Conservation (phyloP, 2,888 invertebrate genomes). For the Zelleria hepariella region DNA sequence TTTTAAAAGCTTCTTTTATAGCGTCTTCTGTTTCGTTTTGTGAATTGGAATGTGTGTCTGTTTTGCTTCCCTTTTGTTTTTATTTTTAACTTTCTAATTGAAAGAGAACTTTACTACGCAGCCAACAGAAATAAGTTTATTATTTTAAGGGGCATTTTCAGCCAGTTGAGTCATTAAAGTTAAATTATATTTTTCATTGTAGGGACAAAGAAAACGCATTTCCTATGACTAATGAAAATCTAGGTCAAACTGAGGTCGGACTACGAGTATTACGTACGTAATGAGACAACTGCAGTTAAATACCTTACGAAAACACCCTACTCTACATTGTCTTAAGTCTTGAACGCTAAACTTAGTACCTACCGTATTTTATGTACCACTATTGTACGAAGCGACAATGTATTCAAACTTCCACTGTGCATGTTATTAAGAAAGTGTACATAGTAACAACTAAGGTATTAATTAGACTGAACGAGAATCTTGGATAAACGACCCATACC, state of each 20-base stretch:
- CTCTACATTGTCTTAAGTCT: not conserved
- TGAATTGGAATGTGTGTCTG: not conserved
- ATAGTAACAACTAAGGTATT: not conserved
- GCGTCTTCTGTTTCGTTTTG: constrained; percentile 1
- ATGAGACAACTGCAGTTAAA: not conserved
- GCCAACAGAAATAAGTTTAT: no score
- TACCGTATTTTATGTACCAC: not conserved
- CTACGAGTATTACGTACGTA: not conserved
- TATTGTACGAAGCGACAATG: not conserved
- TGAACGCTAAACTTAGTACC: not conserved
- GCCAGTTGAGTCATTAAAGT: no score
- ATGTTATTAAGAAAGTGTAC: not conserved
- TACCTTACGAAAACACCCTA: not conserved
- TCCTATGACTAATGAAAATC: not conserved
- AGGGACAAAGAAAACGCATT: not conserved
- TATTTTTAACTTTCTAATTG: not conserved
- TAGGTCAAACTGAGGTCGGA: not conserved
- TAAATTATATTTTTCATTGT: no score
- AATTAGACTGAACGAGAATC: no score
- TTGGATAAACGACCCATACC: no score
- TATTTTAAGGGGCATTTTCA: no score
- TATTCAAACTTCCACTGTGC: not conserved
- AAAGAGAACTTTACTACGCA: no score
- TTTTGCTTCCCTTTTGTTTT: not conserved
- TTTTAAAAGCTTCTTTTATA: not conserved